Conservation (phyloP, 1,140 invertebrate species). For the Batillaria attramentaria region DNA sequence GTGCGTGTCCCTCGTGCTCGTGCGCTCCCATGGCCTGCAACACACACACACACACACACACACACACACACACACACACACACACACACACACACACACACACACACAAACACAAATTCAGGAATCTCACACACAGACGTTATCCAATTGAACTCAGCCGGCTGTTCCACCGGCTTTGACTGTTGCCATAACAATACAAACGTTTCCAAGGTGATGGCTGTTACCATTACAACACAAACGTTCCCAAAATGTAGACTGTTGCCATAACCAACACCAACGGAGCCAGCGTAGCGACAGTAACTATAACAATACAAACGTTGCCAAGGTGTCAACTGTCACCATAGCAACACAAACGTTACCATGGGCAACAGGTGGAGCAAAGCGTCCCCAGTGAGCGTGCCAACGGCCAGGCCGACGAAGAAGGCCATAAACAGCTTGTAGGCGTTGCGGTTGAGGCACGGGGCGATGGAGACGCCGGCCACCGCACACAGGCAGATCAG, state of each 20-base stretch:
- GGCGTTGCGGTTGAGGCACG: conserved; percentile 24
- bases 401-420: conserved; percentile 72
- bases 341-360: conserved; percentile 39
- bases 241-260: too few species aligned
- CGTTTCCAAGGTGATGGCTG: too few species aligned
- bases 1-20: conserved; percentile 40
- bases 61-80: conserved; percentile 20
- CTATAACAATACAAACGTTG: not conserved
- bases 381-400: conserved; percentile 71
- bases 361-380: conserved; percentile 72
- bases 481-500: conserved; percentile 60
- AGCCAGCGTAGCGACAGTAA: too few species aligned
- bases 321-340: not conserved
- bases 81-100: conserved; percentile 13
- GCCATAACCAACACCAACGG: too few species aligned
- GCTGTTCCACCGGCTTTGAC: too few species aligned
- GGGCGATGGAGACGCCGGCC: conserved; percentile 49
- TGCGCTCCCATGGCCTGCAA: conserved; percentile 56
- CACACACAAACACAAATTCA: conserved; percentile 13
- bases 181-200: too few species aligned
- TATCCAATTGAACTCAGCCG: too few species aligned
- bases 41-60: conserved; percentile 8
- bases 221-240: too few species aligned
- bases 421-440: conserved; percentile 65
- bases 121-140: too few species aligned